These are phyloP conservation scores for Zele albiditarsus DNA, from an alignment of 2,888 invertebrate genomes.

Conservation along the genomic window DNA sequence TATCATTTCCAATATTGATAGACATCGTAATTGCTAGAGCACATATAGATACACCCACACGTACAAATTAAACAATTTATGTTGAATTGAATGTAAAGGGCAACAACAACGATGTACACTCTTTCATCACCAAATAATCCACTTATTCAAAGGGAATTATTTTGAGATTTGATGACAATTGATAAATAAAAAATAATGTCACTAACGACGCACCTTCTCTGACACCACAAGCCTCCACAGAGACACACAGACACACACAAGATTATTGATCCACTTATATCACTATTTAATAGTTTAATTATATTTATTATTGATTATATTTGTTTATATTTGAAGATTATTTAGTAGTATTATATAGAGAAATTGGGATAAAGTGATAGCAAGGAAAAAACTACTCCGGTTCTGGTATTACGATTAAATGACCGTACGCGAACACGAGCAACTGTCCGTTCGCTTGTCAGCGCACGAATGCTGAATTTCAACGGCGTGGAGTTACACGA, in stretches of 20 bases:
- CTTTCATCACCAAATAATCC: neutral
- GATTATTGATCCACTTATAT: slow-evolving; percentile 11
- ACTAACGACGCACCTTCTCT: neutral
- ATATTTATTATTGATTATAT: neutral
- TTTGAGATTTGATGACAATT: neutral
- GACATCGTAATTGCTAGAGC: neutral
- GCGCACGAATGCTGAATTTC: slow-evolving; percentile 50
- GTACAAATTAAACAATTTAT: neutral
- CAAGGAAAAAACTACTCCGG: neutral
- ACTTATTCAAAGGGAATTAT: neutral
- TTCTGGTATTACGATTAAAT: neutral
- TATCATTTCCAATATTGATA: too few species aligned
- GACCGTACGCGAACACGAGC: slow-evolving; percentile 45
- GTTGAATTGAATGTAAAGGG: neutral
- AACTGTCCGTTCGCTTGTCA: slow-evolving; percentile 52
- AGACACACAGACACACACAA: slow-evolving; percentile 2
- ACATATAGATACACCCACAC: neutral
- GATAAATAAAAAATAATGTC: neutral
- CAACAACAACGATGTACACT: neutral
- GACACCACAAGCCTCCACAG: slow-evolving; percentile 3
- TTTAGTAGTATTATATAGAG: neutral
- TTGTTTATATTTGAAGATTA: neutral
- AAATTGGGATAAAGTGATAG: neutral
- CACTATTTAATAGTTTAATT: neutral
- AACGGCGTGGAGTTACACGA: slow-evolving; percentile 36